Evolutionary conservation across 1,140 invertebrate genomes (phyloP), one percentile per base, ranked within the genome.

Genomic region (Dendroctonus valens): DNA sequence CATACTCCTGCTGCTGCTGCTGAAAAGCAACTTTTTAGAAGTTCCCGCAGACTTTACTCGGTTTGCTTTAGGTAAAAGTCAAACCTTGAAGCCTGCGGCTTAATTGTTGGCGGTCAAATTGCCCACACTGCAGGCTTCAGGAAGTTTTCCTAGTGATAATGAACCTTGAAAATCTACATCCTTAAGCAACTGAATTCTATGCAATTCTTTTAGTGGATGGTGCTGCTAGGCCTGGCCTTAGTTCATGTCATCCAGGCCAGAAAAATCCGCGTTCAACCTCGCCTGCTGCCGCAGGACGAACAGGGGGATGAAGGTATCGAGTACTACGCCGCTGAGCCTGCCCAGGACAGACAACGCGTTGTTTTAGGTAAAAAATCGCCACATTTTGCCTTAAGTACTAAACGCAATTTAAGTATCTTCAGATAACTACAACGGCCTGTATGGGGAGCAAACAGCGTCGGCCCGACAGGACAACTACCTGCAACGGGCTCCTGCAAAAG

Each of bases 381-480:
- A 39, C 1, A 15, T 51, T 12, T 51, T 51, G 7, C 7, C 49
- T 51, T n/a, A 8, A 11, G 9, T 15, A 15, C 8, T 51, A 15
- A 51, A 39, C 38, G 8, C 26, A 26, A 26, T 11, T 51, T 38
- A 40, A 50, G 73, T 79, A 41, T 76, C 76, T 39, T 72, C 77
- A 41, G 74, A 80, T 55, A 77, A 77, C 61, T 80, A 79, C 60
- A 79, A 79, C 67, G 78, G 78, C 12, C 63, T 79, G 6, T 80
- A 77, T 68, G 78, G 78, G 6, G 77, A 79, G 69, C 76, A 72
- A 49, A 72, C 74, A 41, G 73, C 77, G 11, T 51, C 75, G 7
- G 49, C 68, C 61, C 49, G 53, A 37, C 68, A 75, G 26, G 74
- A 76, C 44, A 74, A 76, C 38, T 78, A 78, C 64, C 72, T 75